Percentiles rank a stretch among this genome's conserved stretches.
Evolutionary conservation across 2,113 vertebrate genomes (phyloP).

Genomic region (Halcyon senegalensis): DNA sequence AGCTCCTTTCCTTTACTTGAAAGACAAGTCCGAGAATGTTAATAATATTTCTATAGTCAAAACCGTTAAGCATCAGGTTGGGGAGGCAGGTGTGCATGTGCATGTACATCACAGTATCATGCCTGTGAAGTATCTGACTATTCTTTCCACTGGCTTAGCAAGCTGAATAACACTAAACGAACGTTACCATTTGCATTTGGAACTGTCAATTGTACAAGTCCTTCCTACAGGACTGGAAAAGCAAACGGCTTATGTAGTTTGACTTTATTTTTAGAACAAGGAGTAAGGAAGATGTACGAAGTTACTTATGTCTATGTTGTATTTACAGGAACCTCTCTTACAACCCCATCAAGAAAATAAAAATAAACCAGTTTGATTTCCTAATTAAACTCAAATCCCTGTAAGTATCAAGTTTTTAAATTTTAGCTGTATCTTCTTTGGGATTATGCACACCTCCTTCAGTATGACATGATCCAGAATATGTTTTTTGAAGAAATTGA

Average conservation of each 20-base stretch:
- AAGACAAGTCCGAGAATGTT: background rate
- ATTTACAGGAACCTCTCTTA: constrained; percentile 90
- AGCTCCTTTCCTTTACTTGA: background rate
- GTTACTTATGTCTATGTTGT: background rate
- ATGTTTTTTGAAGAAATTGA: background rate
- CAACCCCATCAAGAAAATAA: constrained; percentile 90
- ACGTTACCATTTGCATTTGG: background rate
- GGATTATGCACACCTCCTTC: background rate
- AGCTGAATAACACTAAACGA: background rate
- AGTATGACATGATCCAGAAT: background rate
- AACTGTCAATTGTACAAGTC: background rate
- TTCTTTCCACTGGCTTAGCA: background rate
- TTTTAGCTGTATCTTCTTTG: background rate
- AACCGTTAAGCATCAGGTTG: background rate
- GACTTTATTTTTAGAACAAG: background rate
- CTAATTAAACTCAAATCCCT: constrained; percentile 90
- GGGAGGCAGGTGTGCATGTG: too few species aligned
- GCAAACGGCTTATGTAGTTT: background rate
- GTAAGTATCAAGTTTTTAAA: constrained; percentile 80
- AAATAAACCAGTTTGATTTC: constrained; percentile 90
- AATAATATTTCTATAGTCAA: background rate
- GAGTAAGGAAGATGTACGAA: background rate
- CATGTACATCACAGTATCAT: background rate
- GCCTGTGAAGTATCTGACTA: background rate
- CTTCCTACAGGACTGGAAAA: background rate